Percentiles rank a stretch among this genome's conserved stretches.
Evolutionary conservation across 2,797 vertebrate genomes (phyloP).

Genomic region (Podargus strigoides): DNA sequence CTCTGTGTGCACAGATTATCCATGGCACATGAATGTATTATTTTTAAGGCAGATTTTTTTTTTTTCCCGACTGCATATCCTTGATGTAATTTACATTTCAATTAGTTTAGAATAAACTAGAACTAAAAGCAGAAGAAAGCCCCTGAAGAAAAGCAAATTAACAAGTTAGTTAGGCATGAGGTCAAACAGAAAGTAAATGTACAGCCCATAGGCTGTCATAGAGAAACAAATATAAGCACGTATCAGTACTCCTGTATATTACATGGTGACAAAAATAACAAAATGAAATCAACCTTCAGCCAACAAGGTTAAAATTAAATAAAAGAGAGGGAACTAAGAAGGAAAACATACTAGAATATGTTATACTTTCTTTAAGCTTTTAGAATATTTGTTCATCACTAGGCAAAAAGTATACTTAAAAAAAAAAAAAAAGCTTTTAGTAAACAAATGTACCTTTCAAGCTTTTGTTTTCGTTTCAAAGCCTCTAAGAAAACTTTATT

Average conservation of each 20-base stretch:
- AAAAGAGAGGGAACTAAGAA: background rate
- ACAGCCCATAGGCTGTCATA: background rate
- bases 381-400: background rate
- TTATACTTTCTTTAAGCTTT: background rate
- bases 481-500: background rate
- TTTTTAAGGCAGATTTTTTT: background rate
- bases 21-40: background rate
- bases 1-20: background rate
- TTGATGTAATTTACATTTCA: background rate
- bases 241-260: background rate
- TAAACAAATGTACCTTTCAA: background rate
- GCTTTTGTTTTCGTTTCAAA: background rate
- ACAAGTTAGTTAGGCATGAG: background rate
- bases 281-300: background rate
- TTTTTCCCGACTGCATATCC: background rate
- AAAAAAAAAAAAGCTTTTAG: background rate
- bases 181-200: background rate
- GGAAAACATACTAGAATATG: background rate
- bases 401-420: background rate
- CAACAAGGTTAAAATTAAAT: background rate
- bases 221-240: background rate
- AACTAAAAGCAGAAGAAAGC: background rate
- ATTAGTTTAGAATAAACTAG: background rate
- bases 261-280: background rate
- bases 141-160: background rate